Evolutionary conservation across 2,113 vertebrate genomes (phyloP).

Genomic region (Hippoglossus stenolepis): DNA sequence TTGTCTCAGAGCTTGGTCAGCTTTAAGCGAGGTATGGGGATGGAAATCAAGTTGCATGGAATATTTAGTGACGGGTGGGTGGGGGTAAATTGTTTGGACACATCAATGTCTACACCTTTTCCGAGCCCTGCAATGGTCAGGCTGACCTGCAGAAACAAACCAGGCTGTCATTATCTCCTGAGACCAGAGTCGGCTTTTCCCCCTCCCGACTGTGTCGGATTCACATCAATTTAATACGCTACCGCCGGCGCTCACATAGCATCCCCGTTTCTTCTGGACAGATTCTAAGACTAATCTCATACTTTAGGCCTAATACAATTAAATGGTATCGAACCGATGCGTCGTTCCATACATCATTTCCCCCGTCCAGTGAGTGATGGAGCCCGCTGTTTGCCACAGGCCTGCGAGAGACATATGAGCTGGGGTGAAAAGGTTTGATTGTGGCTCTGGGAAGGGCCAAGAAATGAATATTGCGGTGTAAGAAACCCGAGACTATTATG

Average conservation of each 20-base stretch:
- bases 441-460: constrained; percentile 43
- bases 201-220: constrained; percentile 42
- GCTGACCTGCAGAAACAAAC: constrained; percentile 66
- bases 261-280: constrained; percentile 66
- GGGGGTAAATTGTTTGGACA: constrained; percentile 56
- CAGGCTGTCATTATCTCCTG: constrained; percentile 69
- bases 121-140: constrained; percentile 31
- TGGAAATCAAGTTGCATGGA: constrained; percentile 52
- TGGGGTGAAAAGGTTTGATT: constrained; percentile 64
- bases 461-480: constrained; percentile 34
- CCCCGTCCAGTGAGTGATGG: constrained; percentile 48
- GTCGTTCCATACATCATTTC: constrained; percentile 66
- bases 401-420: constrained; percentile 49
- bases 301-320: constrained; percentile 78
- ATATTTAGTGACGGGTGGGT: constrained; percentile 45
- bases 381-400: constrained; percentile 30
- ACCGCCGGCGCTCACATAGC: constrained; percentile 45
- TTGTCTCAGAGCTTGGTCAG: constrained; percentile 43
- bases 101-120: constrained; percentile 56
- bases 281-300: constrained; percentile 76
- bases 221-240: constrained; percentile 70
- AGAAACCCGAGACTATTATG: constrained; percentile 21
- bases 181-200: constrained; percentile 55
- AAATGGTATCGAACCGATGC: constrained; percentile 73
- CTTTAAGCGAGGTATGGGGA: constrained; percentile 43